Evolutionary conservation across 1,140 invertebrate genomes (phyloP), one percentile per base, ranked within the genome.

Genomic region (Procambarus virginalis): DNA sequence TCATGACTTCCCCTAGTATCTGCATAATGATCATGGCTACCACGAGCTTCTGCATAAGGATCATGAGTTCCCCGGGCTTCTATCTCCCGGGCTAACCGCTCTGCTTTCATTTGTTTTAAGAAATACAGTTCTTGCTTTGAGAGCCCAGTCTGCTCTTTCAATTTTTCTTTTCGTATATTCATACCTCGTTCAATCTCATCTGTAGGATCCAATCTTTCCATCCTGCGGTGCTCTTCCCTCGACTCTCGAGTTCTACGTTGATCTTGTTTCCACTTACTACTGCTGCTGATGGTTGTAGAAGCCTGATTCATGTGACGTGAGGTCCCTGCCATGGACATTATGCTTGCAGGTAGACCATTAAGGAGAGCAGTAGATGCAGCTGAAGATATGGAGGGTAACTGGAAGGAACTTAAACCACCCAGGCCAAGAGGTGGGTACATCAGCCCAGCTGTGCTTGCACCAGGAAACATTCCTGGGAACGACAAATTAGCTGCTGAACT

Each of bases 401-500:
- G 90, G 83, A 91, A 91, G 70, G 84, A 84, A 45, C 91, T 89
- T 64, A 91, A 68, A 34, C 90, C 81, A 34, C 90, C 90, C 46
- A 91, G 90, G 58, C 90, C 91, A 55, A 92, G 64, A 34, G 89
- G 91, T 48, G 92, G 92, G 60, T 92, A 92, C 89, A 92, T 91
- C n/a, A 91, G 81, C 20, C 91, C 90, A 5, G 92, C 91, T 20
- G 91, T 76, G 46, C 83, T 89, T 48, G 81, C 83, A 0, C 91
- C 91, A 17, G 85, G 85, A 64, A 92, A 92, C 91, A 92, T 91
- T 6, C 91, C 89, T 4, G 89, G 90, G 55, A 92, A 89, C 17
- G 55, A 68, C 48, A 81, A 87, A 83, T 45, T 83, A 22, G 76
- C 86, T 73, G 80, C 89, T 20, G 91, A 78, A 68, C 55, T 84